A percentile compares a stretch with the other conserved stretches of the same genome.
phyloP scores from a whole-genome alignment of 2,113 vertebrate species.

The Smithornis capensis region DNA sequence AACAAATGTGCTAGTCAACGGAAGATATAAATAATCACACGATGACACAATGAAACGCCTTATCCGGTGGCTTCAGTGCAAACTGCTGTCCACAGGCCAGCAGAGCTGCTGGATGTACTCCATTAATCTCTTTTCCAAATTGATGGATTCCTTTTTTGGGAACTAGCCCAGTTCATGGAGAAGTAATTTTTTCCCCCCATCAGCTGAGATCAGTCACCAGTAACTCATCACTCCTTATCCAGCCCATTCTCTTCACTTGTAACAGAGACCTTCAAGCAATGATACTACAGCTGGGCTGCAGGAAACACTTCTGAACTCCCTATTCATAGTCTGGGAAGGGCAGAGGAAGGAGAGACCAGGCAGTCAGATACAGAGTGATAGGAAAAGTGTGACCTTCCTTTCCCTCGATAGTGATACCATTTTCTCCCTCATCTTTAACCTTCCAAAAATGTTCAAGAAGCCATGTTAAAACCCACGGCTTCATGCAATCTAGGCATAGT shows the following conservation, averaged over 20 bases:
- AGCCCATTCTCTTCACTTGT: background rate
- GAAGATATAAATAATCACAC: slow-evolving; percentile 47
- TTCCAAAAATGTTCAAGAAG: background rate
- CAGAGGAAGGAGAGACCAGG: slow-evolving; percentile 6
- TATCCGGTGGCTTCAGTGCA: background rate
- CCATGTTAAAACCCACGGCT: background rate
- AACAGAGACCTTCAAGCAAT: background rate
- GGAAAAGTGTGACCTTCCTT: slow-evolving; percentile 38
- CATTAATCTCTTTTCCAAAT: background rate
- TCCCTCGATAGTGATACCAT: background rate
- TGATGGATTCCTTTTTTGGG: background rate
- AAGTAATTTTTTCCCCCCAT: slow-evolving; percentile 14
- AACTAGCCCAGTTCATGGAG: background rate
- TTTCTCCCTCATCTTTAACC: slow-evolving; percentile 13
- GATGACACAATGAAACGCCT: background rate
- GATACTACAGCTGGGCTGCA: background rate
- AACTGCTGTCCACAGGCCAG: background rate
- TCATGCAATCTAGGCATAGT: background rate
- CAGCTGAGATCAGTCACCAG: slow-evolving; percentile 15
- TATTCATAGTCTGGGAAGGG: background rate
- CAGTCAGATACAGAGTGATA: background rate
- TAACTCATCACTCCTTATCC: background rate
- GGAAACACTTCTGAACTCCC: slow-evolving; percentile 38
- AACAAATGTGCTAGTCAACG: slow-evolving; percentile 35
- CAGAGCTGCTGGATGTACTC: background rate